Percentiles rank a stretch among this genome's conserved stretches.
Evolutionary conservation across 2,797 vertebrate species (phyloP).

Genomic region (Petrocephalus schoutedeni): DNA sequence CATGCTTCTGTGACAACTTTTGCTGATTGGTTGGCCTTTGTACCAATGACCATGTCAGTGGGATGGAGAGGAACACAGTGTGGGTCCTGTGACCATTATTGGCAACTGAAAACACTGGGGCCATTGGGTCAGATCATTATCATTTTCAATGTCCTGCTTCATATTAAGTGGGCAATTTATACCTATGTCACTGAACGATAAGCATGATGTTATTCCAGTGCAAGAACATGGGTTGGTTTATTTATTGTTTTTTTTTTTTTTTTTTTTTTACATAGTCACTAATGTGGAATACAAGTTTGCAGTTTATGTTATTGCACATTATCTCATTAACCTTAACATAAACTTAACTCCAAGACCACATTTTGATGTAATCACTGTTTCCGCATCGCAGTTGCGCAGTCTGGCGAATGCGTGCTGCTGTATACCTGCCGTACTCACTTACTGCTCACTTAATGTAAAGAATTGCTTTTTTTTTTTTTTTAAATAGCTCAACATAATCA

Average conservation of each 20-base stretch:
- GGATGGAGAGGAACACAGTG: slow-evolving; percentile 16
- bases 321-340: slow-evolving; percentile 27
- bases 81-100: slow-evolving; percentile 15
- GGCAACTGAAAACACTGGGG: slow-evolving; percentile 27
- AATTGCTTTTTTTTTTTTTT: slow-evolving; percentile 31
- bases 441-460: slow-evolving; percentile 27
- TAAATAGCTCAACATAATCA: slow-evolving; percentile 20
- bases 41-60: slow-evolving; percentile 23
- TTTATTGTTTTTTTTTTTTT: background rate
- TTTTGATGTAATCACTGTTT: slow-evolving; percentile 25
- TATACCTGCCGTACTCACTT: slow-evolving; percentile 28
- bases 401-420: slow-evolving; percentile 21
- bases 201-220: slow-evolving; percentile 34
- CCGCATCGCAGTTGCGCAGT: slow-evolving; percentile 20
- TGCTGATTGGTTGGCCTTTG: slow-evolving; percentile 28
- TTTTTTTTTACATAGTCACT: slow-evolving; percentile 33
- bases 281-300: slow-evolving; percentile 38
- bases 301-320: slow-evolving; percentile 35
- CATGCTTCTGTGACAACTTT: slow-evolving; percentile 27
- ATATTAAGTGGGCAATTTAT: slow-evolving; percentile 42
- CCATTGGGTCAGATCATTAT: slow-evolving; percentile 40
- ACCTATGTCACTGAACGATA: slow-evolving; percentile 38
- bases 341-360: slow-evolving; percentile 21
- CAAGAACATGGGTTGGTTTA: slow-evolving; percentile 23
- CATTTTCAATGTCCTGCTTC: slow-evolving; percentile 28